phyloP scores from a whole-genome alignment of 2,797 vertebrate genomes.

The Pygocentrus nattereri region DNA sequence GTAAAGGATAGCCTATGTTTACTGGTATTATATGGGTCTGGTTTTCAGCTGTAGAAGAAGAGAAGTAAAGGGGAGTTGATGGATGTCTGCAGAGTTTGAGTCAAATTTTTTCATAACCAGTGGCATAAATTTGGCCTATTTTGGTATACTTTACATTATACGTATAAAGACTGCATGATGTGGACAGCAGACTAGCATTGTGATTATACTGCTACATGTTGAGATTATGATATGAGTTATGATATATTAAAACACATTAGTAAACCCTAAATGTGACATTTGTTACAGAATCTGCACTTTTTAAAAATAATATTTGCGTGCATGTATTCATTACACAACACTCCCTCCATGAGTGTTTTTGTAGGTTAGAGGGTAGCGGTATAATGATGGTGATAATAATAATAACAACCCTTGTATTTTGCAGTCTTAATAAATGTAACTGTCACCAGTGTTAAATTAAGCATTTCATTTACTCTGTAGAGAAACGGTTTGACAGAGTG shows the following conservation, averaged over 20 bases:
- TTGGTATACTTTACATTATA: not conserved
- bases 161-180: not conserved
- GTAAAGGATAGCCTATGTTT: slow-evolving; percentile 81
- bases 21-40: slow-evolving; percentile 74
- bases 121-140: not conserved
- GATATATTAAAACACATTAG: not conserved
- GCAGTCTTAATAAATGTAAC: too few relatives aligned
- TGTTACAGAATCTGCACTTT: not conserved
- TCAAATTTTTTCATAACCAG: not conserved
- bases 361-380: too few relatives aligned
- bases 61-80: slow-evolving; percentile 25
- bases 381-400: not conserved
- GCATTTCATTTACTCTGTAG: too few relatives aligned
- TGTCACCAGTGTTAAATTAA: too few relatives aligned
- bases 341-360: not conserved
- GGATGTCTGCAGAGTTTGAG: not conserved
- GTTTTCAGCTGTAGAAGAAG: slow-evolving; percentile 58
- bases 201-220: not conserved
- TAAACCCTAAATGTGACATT: not conserved
- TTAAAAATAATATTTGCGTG: not conserved
- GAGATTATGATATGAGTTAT: not conserved
- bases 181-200: not conserved
- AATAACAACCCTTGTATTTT: not conserved
- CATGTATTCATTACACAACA: not conserved
- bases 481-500: too few relatives aligned